Conservation (phyloP, 1,140 invertebrate genomes). For the Drosophila mayri region DNA sequence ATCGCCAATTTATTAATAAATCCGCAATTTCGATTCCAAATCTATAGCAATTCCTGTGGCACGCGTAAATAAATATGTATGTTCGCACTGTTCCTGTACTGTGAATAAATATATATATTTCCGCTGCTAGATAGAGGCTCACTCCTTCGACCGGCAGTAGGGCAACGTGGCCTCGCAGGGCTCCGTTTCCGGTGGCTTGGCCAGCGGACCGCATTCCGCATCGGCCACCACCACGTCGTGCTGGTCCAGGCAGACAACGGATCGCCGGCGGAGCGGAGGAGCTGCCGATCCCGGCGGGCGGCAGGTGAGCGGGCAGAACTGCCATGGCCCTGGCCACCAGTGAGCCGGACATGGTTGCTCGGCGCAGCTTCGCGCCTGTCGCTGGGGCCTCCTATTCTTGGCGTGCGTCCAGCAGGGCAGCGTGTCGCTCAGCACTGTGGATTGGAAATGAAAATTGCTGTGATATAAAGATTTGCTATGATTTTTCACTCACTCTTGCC, state of each 20-base stretch:
- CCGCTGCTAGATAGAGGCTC: background rate
- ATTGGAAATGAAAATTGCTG: background rate
- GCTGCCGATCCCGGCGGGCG: constrained; percentile 79
- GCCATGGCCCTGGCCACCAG: constrained; percentile 94
- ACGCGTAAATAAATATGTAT: constrained; percentile 43
- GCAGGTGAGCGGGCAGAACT: constrained; percentile 92
- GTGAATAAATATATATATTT: constrained; percentile 42
- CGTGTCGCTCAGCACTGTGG: constrained; percentile 87
- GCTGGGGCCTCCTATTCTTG: constrained; percentile 87
- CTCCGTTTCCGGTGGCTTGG: constrained; percentile 88
- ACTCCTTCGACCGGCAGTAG: constrained; percentile 84
- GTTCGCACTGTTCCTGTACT: constrained; percentile 15
- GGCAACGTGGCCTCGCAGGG: constrained; percentile 87
- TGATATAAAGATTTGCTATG: background rate
- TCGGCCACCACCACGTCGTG: constrained; percentile 90
- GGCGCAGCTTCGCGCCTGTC: constrained; percentile 88
- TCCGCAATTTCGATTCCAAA: background rate
- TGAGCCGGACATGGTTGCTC: constrained; percentile 90
- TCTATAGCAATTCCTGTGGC: background rate
- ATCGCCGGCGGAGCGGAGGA: constrained; percentile 87
- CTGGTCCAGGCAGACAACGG: constrained; percentile 90
- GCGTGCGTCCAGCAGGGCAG: constrained; percentile 87
- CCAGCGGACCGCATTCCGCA: constrained; percentile 87
- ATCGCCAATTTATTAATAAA: background rate
- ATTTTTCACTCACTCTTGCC: constrained; percentile 85